phyloP scores from a whole-genome alignment of 2,888 invertebrate species.

The Crematogaster levior region DNA sequence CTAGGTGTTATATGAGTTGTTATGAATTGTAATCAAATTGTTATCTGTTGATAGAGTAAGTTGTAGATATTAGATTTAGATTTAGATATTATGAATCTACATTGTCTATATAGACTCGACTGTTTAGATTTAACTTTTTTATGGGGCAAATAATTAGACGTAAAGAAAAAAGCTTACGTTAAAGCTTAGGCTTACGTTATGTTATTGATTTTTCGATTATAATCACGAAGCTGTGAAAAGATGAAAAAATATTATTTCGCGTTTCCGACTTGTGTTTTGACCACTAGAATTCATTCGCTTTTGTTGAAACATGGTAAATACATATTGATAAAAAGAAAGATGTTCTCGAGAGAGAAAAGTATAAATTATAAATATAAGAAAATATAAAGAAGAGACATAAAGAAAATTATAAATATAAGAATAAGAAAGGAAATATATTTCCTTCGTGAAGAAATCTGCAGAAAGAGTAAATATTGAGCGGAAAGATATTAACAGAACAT shows the following conservation, averaged over 20 bases:
- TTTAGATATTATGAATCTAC: neutral
- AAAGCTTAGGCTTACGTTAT: neutral
- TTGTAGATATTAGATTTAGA: neutral
- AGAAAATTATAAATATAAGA: neutral
- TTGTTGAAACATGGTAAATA: no score
- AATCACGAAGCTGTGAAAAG: no score
- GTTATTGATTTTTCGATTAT: neutral
- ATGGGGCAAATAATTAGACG: neutral
- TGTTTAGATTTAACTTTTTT: constrained; percentile 1
- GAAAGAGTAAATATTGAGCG: neutral
- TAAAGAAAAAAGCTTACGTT: neutral
- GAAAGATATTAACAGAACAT: neutral
- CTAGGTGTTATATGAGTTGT: no score
- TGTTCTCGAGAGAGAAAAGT: neutral
- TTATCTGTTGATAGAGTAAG: neutral
- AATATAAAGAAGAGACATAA: neutral
- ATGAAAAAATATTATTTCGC: neutral
- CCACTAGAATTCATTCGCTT: neutral
- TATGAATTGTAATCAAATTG: neutral
- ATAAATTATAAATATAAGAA: no score
- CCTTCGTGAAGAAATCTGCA: neutral
- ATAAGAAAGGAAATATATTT: neutral
- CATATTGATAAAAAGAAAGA: neutral
- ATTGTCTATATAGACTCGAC: neutral
- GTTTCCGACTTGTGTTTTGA: neutral